These are phyloP conservation scores for Pterocles gutturalis DNA, from an alignment of 2,113 vertebrate species.

Conservation along the genomic window DNA sequence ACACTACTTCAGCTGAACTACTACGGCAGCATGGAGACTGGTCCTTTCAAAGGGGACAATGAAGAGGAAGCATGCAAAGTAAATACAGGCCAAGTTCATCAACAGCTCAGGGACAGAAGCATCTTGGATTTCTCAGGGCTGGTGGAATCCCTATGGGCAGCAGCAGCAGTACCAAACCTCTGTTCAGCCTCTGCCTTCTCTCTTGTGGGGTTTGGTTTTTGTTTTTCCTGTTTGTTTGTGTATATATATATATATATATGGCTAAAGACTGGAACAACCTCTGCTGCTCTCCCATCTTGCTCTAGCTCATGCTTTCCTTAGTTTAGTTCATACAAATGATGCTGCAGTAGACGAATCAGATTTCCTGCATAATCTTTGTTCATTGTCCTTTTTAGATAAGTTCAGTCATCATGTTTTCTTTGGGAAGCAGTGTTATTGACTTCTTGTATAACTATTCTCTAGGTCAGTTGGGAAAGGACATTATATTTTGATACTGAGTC, in stretches of 20 bases:
- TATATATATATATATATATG: no score
- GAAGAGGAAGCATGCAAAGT: not conserved
- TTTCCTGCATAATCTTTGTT: not conserved
- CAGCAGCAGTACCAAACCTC: not conserved
- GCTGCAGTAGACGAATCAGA: not conserved
- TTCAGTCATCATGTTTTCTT: not conserved
- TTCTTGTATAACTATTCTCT: not conserved
- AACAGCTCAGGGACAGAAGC: not conserved
- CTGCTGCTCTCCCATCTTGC: not conserved
- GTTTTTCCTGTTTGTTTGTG: not conserved
- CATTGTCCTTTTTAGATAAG: not conserved
- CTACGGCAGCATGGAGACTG: not conserved
- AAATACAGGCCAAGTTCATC: not conserved
- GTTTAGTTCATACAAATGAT: not conserved
- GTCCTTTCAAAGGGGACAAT: not conserved
- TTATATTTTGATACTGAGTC: not conserved
- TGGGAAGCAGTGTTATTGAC: not conserved
- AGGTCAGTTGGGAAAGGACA: not conserved
- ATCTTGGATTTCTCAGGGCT: not conserved
- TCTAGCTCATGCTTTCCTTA: not conserved
- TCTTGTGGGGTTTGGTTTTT: not conserved
- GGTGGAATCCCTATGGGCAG: not conserved
- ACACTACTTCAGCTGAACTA: not conserved
- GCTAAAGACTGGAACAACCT: not conserved
- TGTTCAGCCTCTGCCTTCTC: not conserved